A percentile compares a stretch with the other conserved stretches of the same genome.
These are phyloP conservation scores for Ylistrum balloti DNA, from an alignment of 1,140 invertebrate genomes.

Conservation along the genomic window DNA sequence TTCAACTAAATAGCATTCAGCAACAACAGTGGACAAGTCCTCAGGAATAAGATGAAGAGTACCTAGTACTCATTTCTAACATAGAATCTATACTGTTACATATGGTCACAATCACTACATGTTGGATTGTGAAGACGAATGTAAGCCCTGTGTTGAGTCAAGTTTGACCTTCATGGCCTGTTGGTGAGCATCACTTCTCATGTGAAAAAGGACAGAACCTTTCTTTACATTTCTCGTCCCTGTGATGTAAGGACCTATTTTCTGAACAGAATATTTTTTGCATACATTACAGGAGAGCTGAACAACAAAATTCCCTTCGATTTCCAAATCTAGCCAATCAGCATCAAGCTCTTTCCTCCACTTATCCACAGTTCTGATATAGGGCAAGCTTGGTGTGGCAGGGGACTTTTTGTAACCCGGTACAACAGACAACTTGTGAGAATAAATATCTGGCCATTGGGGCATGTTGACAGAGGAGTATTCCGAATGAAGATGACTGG, in stretches of 20 bases:
- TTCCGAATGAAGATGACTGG: not conserved
- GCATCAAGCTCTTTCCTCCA: conserved; percentile 8
- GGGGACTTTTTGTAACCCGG: not conserved
- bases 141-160: not conserved
- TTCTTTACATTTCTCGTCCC: not conserved
- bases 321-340: conserved; percentile 27
- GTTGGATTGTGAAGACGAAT: not conserved
- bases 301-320: conserved; percentile 3
- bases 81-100: not conserved
- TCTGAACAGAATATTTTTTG: not conserved
- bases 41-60: not conserved
- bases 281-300: not conserved
- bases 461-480: not conserved
- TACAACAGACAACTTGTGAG: not conserved
- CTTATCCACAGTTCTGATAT: conserved; percentile 34
- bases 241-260: conserved; percentile 15
- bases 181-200: not conserved
- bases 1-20: not conserved
- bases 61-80: not conserved
- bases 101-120: not conserved
- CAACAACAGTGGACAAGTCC: not conserved
- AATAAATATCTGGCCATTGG: conserved; percentile 27
- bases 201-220: not conserved
- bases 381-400: conserved; percentile 10
- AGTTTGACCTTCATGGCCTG: not conserved